These are phyloP conservation scores for Mesembrinibis cayennensis DNA, from an alignment of 2,113 vertebrate species.

Conservation along the genomic window DNA sequence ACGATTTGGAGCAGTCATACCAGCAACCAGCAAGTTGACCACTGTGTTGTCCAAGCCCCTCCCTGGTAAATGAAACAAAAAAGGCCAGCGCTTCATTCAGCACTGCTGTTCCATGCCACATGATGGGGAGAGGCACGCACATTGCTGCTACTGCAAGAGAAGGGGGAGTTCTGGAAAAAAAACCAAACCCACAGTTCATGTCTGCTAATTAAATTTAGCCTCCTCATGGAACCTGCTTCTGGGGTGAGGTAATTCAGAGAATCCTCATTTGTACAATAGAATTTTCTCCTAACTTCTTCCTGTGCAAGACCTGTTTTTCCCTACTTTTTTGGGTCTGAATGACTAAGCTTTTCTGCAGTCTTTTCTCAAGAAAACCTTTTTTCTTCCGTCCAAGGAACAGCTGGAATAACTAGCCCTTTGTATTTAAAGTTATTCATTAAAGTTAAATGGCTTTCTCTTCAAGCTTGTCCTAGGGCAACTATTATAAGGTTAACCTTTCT, in stretches of 20 bases:
- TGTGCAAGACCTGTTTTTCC: background rate
- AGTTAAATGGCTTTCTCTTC: slow-evolving; percentile 46
- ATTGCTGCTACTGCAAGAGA: background rate
- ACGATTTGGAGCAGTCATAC: background rate
- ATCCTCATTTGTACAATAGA: background rate
- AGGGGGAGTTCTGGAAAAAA: background rate
- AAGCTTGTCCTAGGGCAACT: slow-evolving; percentile 43
- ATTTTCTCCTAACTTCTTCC: slow-evolving; percentile 15
- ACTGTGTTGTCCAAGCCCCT: background rate
- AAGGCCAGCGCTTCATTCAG: background rate
- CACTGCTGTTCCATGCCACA: background rate
- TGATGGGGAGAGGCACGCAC: fast-evolving
- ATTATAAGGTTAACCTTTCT: slow-evolving; percentile 39
- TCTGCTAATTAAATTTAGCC: background rate
- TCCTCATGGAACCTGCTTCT: background rate
- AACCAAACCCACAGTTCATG: background rate
- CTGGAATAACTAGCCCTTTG: slow-evolving; percentile 16
- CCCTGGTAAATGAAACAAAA: background rate
- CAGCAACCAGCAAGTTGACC: background rate
- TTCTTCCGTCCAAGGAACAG: background rate
- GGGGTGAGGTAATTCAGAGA: background rate
- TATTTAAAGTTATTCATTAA: slow-evolving; percentile 61
- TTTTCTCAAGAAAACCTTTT: slow-evolving; percentile 2
- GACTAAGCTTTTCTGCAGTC: slow-evolving; percentile 33
- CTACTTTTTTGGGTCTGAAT: background rate